These are phyloP conservation scores for Erinaceus europaeus DNA, from an alignment of 2,113 vertebrate genomes.

Conservation along the genomic window DNA sequence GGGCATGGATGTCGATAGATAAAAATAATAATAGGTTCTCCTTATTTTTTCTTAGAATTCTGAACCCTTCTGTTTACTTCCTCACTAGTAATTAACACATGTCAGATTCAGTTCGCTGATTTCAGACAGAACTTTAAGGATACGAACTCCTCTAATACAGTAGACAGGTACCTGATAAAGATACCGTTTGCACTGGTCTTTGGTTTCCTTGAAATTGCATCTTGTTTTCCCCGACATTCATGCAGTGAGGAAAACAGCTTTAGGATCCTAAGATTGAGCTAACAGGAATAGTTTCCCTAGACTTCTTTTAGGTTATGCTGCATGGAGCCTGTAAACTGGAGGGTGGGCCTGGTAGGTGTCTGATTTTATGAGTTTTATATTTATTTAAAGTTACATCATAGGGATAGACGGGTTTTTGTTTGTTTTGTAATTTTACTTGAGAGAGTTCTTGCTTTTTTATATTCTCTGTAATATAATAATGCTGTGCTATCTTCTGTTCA, in stretches of 20 bases:
- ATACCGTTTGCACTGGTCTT: background rate
- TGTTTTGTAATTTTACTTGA: background rate
- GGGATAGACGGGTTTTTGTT: background rate
- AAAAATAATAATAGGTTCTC: background rate
- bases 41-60: background rate
- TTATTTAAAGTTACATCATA: background rate
- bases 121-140: background rate
- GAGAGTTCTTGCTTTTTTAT: background rate
- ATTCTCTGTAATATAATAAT: too few species aligned
- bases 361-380: background rate
- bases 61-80: background rate
- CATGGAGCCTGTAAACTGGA: too few species aligned
- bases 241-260: background rate
- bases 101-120: background rate
- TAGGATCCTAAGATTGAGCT: background rate
- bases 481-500: too few species aligned
- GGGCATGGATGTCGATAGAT: background rate
- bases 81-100: background rate
- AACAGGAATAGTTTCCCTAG: too few species aligned
- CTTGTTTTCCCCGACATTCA: background rate
- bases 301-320: background rate
- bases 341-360: background rate
- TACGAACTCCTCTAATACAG: background rate
- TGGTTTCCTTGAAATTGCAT: background rate
- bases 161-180: background rate